A percentile compares a stretch with the other conserved stretches of the same genome.
Evolutionary conservation across 1,140 invertebrate genomes (phyloP).

Genomic region (Sinonovacula constricta): DNA sequence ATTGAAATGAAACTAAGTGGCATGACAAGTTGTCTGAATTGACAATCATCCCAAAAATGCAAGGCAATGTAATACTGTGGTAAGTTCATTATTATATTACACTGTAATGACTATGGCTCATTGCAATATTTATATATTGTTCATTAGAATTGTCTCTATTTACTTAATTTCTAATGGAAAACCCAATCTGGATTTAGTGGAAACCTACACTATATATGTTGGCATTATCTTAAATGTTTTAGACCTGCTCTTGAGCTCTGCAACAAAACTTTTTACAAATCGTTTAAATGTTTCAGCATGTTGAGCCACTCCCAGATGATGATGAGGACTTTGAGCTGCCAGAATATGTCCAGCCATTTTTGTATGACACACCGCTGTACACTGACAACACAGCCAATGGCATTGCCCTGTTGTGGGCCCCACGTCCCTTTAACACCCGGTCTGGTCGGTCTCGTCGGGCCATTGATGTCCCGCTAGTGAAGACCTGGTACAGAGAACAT

Average conservation of each 20-base stretch:
- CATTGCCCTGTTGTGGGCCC: constrained; percentile 98
- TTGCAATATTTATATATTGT: too few relatives aligned
- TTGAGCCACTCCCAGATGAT: constrained; percentile 92
- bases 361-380: constrained; percentile 97
- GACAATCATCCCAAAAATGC: too few relatives aligned
- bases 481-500: constrained; percentile 96
- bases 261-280: constrained; percentile 3
- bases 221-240: too few relatives aligned
- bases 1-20: too few relatives aligned
- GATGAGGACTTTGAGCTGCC: constrained; percentile 97
- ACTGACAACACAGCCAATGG: constrained; percentile 99
- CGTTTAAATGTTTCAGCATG: constrained; percentile 54
- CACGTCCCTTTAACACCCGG: constrained; percentile 97
- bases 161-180: too few relatives aligned
- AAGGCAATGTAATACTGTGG: too few relatives aligned
- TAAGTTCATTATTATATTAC: too few relatives aligned
- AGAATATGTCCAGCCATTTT: constrained; percentile 93
- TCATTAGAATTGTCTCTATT: too few relatives aligned
- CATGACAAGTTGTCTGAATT: too few relatives aligned
- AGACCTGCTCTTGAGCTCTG: background rate
- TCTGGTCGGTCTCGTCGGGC: constrained; percentile 91
- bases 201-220: too few relatives aligned
- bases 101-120: too few relatives aligned
- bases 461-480: constrained; percentile 98
- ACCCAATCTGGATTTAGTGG: too few relatives aligned